These are phyloP conservation scores for Diadophis punctatus DNA, from an alignment of 2,113 vertebrate genomes.

Conservation along the genomic window DNA sequence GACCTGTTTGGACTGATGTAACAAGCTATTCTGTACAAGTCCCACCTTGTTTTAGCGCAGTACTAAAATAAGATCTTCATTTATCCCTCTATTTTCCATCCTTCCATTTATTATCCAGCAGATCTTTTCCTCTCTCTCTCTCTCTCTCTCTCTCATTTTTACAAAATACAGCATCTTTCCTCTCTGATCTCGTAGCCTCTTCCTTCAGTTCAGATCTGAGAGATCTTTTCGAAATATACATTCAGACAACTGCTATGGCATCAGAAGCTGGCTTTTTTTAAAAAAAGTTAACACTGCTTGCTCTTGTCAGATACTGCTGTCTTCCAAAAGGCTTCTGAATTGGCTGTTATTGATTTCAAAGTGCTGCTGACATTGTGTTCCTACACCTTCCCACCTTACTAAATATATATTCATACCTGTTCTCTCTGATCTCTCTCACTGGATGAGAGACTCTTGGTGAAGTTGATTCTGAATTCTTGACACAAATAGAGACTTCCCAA, in stretches of 20 bases:
- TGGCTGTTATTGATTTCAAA: slow-evolving; percentile 49
- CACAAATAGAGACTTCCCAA: slow-evolving; percentile 20
- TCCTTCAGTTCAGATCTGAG: slow-evolving; percentile 1
- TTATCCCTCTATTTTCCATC: not conserved
- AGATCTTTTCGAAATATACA: slow-evolving; percentile 21
- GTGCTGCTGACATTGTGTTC: not conserved
- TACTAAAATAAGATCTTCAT: slow-evolving; percentile 4
- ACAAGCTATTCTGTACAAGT: not conserved
- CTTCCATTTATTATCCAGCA: slow-evolving; percentile 1
- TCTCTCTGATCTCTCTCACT: slow-evolving; percentile 23
- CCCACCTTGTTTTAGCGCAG: not conserved
- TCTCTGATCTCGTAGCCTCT: not conserved
- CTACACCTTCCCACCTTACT: not conserved
- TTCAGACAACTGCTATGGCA: slow-evolving; percentile 17
- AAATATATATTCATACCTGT: slow-evolving; percentile 14
- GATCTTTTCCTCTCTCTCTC: not conserved
- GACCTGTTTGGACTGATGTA: not conserved
- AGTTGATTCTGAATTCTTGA: slow-evolving; percentile 29
- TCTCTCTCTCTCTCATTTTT: not conserved
- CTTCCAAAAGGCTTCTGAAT: slow-evolving; percentile 30
- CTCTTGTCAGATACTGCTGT: slow-evolving; percentile 16
- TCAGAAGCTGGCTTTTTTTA: slow-evolving; percentile 4
- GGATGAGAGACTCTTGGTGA: slow-evolving; percentile 25
- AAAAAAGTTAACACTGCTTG: slow-evolving; percentile 29
- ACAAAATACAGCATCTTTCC: not conserved